phyloP scores from a whole-genome alignment of 1,140 invertebrate genomes.

The Galleria mellonella region DNA sequence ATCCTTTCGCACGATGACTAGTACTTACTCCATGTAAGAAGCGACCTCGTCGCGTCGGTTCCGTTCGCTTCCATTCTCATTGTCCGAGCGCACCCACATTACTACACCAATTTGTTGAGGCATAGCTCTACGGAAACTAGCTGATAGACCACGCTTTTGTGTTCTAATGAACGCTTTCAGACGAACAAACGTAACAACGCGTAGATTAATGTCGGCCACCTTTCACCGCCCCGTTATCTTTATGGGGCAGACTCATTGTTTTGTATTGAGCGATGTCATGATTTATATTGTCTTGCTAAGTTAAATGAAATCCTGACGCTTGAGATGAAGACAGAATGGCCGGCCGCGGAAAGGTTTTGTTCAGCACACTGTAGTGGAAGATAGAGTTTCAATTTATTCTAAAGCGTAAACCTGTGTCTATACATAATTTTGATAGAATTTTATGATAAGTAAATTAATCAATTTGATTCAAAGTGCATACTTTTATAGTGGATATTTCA shows the following conservation, averaged over 20 bases:
- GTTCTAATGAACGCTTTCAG: constrained; percentile 60
- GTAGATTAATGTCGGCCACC: constrained; percentile 47
- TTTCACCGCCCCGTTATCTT: constrained; percentile 45
- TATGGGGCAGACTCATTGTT: constrained; percentile 34
- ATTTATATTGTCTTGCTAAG: constrained; percentile 28
- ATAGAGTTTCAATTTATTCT: too few relatives aligned
- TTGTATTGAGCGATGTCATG: constrained; percentile 32
- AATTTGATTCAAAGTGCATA: too few relatives aligned
- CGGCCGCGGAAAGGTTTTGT: background rate
- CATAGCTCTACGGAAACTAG: constrained; percentile 44
- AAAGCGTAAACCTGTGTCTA: too few relatives aligned
- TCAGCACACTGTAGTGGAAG: too few relatives aligned
- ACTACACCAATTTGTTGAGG: constrained; percentile 42
- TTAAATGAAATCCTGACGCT: constrained; percentile 19
- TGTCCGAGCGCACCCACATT: constrained; percentile 36
- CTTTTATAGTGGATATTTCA: too few relatives aligned
- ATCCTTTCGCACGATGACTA: too few relatives aligned
- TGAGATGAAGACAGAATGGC: background rate
- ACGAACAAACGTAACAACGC: constrained; percentile 41
- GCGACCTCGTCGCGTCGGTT: constrained; percentile 19
- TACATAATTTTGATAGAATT: too few relatives aligned
- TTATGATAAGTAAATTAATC: too few relatives aligned
- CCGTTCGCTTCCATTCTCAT: constrained; percentile 11
- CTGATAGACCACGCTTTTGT: constrained; percentile 60
- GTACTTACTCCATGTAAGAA: constrained; percentile 9